Evolutionary conservation across 2,797 vertebrate species (phyloP).

Genomic region (Meriones psammophilus): DNA sequence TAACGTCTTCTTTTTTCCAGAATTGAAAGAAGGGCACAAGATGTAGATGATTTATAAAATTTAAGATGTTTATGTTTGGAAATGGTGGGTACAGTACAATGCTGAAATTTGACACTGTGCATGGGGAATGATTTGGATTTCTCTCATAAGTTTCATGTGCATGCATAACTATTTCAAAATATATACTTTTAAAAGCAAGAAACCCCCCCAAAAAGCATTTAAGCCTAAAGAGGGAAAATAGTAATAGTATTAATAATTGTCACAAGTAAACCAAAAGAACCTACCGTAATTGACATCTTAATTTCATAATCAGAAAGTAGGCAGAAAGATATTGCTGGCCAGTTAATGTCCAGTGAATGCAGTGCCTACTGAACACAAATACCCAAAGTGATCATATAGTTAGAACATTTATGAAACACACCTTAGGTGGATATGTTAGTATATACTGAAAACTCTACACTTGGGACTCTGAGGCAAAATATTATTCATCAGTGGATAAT

Average conservation of each 20-base stretch:
- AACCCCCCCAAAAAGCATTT: neutral
- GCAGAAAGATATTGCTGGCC: neutral
- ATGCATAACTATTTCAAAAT: constrained; percentile 16
- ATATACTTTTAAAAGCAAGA: neutral
- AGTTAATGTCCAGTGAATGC: neutral
- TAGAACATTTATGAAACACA: neutral
- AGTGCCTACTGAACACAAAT: neutral
- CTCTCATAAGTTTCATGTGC: neutral
- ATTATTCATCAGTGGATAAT: neutral
- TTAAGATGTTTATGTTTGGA: neutral
- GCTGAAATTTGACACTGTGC: neutral
- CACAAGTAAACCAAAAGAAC: neutral
- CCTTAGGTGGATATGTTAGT: neutral
- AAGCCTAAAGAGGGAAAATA: neutral
- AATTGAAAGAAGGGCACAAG: neutral
- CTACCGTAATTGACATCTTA: neutral
- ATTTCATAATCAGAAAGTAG: neutral
- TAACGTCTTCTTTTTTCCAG: neutral
- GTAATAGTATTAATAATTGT: neutral
- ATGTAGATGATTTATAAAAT: neutral
- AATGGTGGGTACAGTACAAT: neutral
- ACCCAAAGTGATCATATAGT: neutral
- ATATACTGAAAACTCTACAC: neutral
- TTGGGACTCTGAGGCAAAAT: neutral
- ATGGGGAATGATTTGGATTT: neutral